Evolutionary conservation across 92 coral and sea anemone species (phyloP).

Genomic region (Pocillopora grandis): DNA sequence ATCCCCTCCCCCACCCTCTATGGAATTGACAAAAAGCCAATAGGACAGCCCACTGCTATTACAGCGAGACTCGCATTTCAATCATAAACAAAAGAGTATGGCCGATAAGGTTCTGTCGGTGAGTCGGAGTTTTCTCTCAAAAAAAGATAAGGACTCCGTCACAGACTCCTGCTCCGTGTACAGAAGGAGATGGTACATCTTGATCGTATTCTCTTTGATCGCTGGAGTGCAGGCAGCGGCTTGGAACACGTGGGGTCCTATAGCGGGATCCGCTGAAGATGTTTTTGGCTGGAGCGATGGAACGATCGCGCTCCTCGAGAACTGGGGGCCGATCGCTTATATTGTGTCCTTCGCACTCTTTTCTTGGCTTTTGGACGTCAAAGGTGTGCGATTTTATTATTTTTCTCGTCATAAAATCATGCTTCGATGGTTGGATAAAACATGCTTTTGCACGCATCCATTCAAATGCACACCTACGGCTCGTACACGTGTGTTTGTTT

Average conservation of each 20-base stretch:
- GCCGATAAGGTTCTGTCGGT: slow-evolving; percentile 30
- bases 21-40: slow-evolving; percentile 8
- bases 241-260: slow-evolving; percentile 99
- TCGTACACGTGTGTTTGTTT: no score
- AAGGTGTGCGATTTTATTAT: slow-evolving; percentile 58
- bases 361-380: slow-evolving; percentile 96
- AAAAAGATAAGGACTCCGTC: slow-evolving; percentile 24
- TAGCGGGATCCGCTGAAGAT: slow-evolving; percentile 93
- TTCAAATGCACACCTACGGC: neutral
- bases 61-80: neutral
- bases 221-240: slow-evolving; percentile 83
- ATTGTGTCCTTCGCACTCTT: slow-evolving; percentile 82
- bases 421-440: neutral
- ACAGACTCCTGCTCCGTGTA: slow-evolving; percentile 74
- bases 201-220: slow-evolving; percentile 73
- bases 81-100: slow-evolving; percentile 15
- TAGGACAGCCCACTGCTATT: neutral
- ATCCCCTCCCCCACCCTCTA: neutral
- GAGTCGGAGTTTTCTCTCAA: slow-evolving; percentile 23
- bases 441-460: neutral
- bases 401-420: neutral
- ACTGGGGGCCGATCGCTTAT: slow-evolving; percentile 95
- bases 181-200: slow-evolving; percentile 88
- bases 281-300: slow-evolving; percentile 90
- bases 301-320: slow-evolving; percentile 87